A percentile compares a stretch with the other conserved stretches of the same genome.
These are phyloP conservation scores for Channa striata DNA, from an alignment of 2,797 vertebrate genomes.

Conservation along the genomic window DNA sequence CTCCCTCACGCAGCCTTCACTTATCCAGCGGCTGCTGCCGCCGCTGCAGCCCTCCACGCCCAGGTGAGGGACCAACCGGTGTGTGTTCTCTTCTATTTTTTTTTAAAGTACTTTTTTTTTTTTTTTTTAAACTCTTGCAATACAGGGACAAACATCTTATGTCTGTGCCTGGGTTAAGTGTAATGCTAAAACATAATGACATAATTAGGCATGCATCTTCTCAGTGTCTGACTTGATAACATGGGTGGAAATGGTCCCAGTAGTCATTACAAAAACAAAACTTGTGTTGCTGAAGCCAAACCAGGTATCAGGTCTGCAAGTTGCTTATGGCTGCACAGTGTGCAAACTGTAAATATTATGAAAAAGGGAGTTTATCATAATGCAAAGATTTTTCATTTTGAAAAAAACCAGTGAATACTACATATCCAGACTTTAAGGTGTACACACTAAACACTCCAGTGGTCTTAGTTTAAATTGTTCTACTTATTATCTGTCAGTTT, in stretches of 20 bases:
- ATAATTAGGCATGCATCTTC: background rate
- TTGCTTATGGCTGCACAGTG: conserved; percentile 9
- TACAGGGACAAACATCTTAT: too few species aligned
- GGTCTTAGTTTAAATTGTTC: background rate
- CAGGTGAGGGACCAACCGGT: conserved; percentile 90
- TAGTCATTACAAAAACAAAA: conserved; percentile 22
- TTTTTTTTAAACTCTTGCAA: too few species aligned
- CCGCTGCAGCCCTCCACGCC: conserved; percentile 94
- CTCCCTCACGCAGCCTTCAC: conserved; percentile 96
- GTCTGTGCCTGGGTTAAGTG: background rate
- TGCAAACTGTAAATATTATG: conserved; percentile 7
- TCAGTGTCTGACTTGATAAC: background rate
- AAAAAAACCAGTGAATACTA: conserved; percentile 35
- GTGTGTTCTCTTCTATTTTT: conserved; percentile 62
- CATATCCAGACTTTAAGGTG: conserved; percentile 13
- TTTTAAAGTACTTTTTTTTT: background rate
- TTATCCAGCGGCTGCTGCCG: conserved; percentile 93
- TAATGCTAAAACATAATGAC: too few species aligned
- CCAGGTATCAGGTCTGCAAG: background rate
- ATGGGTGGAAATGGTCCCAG: background rate
- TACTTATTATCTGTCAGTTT: conserved; percentile 6
- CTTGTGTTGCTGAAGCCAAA: conserved; percentile 9
- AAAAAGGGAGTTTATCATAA: background rate
- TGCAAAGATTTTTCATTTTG: conserved; percentile 16
- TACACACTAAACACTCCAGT: conserved; percentile 17